Evolutionary conservation across 1,140 invertebrate genomes (phyloP).

Genomic region (Carcinoscorpius rotundicauda): DNA sequence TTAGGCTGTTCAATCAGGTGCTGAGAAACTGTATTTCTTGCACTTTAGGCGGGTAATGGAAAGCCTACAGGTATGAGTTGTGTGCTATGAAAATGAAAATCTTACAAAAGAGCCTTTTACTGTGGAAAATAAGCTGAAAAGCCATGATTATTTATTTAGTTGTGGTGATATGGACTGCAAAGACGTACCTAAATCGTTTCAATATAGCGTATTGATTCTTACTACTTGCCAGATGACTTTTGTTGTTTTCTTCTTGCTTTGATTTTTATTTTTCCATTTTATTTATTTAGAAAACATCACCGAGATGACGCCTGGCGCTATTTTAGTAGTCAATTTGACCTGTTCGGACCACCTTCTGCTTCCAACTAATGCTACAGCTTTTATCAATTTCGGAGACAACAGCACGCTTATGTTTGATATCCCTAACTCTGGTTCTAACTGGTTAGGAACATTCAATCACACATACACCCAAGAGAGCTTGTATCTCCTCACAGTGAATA

Average conservation of each 20-base stretch:
- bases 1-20: too few relatives aligned
- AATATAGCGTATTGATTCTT: slow-evolving; percentile 2
- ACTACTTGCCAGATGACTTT: background rate
- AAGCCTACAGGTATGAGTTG: too few relatives aligned
- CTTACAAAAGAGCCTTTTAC: too few relatives aligned
- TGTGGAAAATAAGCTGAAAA: too few relatives aligned
- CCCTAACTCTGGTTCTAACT: slow-evolving; percentile 21
- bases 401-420: slow-evolving; percentile 21
- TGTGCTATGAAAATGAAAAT: too few relatives aligned
- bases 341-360: slow-evolving; percentile 22
- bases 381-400: slow-evolving; percentile 25
- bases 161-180: too few relatives aligned
- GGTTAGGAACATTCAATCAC: slow-evolving; percentile 21
- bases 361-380: slow-evolving; percentile 25
- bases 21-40: too few relatives aligned
- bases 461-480: slow-evolving; percentile 23
- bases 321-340: slow-evolving; percentile 19
- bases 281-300: too few relatives aligned
- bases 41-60: too few relatives aligned
- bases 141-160: too few relatives aligned
- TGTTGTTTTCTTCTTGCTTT: slow-evolving; percentile 3
- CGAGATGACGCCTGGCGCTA: slow-evolving; percentile 2
- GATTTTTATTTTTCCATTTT: slow-evolving; percentile 5
- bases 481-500: slow-evolving; percentile 23
- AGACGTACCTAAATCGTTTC: too few relatives aligned